phyloP scores from a whole-genome alignment of 2,888 invertebrate species.

The Andricus quercusramuli region DNA sequence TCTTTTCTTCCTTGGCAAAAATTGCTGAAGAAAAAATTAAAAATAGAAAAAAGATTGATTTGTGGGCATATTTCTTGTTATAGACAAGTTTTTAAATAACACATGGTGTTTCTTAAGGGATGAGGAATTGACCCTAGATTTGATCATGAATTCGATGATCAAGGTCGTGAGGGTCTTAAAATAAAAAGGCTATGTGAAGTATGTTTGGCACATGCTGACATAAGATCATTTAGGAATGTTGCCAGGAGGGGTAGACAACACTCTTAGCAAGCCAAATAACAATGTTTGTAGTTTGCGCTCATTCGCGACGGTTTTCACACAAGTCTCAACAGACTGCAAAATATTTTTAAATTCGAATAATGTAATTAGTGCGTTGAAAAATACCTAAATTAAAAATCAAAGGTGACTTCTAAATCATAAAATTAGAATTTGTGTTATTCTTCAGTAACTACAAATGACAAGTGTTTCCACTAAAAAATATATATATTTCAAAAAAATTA shows the following conservation, averaged over 20 bases:
- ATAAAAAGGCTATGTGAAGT: slow-evolving; percentile 14
- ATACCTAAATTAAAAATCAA: not conserved
- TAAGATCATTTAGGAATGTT: slow-evolving; percentile 22
- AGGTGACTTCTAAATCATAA: not conserved
- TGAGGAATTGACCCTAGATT: not conserved
- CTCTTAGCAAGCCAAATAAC: slow-evolving; percentile 12
- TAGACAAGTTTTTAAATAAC: no score
- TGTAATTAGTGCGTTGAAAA: not conserved
- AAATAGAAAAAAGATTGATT: no score
- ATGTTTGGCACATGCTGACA: slow-evolving; percentile 25
- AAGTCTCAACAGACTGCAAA: slow-evolving; percentile 10
- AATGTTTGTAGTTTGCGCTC: slow-evolving; percentile 25
- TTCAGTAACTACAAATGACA: no score
- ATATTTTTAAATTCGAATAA: slow-evolving; percentile 21
- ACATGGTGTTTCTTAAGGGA: not conserved
- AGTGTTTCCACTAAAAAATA: no score
- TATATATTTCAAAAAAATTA: no score
- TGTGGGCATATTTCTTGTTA: no score
- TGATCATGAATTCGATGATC: not conserved
- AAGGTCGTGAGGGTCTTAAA: slow-evolving; percentile 6
- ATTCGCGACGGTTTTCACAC: slow-evolving; percentile 19
- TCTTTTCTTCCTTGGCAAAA: no score
- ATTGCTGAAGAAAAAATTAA: no score
- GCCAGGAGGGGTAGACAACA: slow-evolving; percentile 37
- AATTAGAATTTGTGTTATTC: not conserved